Percentiles rank a stretch among this genome's conserved stretches.
Conservation (phyloP, 64 coral and sea anemone species). For the Stichodactyla mertensii region DNA sequence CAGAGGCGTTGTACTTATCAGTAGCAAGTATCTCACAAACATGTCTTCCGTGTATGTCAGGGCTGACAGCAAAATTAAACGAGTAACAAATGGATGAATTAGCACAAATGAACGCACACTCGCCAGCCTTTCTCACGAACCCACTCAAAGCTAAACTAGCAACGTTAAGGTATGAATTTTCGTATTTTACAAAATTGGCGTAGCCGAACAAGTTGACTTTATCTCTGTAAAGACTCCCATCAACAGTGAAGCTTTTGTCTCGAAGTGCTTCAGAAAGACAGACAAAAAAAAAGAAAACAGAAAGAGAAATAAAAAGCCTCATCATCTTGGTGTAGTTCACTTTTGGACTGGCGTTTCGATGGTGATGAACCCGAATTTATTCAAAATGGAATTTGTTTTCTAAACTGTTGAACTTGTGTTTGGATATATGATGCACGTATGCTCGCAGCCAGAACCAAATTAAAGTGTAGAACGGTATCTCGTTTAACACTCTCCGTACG, state of each 20-base stretch:
- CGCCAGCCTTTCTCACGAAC: background rate
- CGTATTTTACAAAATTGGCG: background rate
- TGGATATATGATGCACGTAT: too few relatives aligned
- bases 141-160: background rate
- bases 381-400: too few relatives aligned
- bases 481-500: too few relatives aligned
- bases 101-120: conserved; percentile 15
- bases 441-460: too few relatives aligned
- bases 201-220: background rate
- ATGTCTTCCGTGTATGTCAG: conserved; percentile 6
- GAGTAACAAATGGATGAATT: background rate
- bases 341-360: background rate
- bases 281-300: background rate
- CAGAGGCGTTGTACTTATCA: conserved; percentile 31
- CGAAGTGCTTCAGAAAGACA: background rate
- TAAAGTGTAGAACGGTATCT: too few relatives aligned
- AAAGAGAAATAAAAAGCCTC: background rate
- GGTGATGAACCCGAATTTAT: too few relatives aligned
- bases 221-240: background rate
- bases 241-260: background rate
- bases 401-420: too few relatives aligned
- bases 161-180: background rate
- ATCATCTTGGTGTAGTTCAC: background rate
- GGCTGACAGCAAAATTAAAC: conserved; percentile 27
- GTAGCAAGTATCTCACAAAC: conserved; percentile 32